Base-by-base conservation (phyloP, 1,140 invertebrate species). In the Lucilia sericata region DNA sequence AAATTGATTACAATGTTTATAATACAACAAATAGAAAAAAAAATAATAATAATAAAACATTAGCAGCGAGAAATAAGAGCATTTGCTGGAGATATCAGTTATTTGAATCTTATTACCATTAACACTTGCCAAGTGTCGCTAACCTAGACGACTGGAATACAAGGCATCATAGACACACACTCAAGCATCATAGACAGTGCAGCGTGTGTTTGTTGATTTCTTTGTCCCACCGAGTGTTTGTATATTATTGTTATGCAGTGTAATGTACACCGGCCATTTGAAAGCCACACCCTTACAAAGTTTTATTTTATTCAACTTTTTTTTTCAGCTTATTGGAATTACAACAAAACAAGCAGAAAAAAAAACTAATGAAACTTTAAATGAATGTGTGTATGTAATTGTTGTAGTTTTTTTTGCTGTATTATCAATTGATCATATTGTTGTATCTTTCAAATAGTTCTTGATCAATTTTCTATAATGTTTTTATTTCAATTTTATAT, bases 31-130 rank as follows among this genome's bases (percentile, higher is more conserved):
- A 21, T 5, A 60, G 7, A 70, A 70, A 21, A 70, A 70, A 21
- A 19, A 70, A 70, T 7, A 70, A 70, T 17, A 70, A 70, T 19
- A 70, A 21, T 1, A n/a, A 60, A 17, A 60, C 55, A 60, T 60
- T 60, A 60, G 5, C 55, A 60, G 17, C 14, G 14, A 70, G 65
- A 70, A 70, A 70, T 70, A 70, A 70, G 65, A 70, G 65, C 65
- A 70, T 70, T 70, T 70, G 19, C 9, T 80, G 21, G 42, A 21
- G 19, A 14, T 80, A 80, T 80, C 76, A 49, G 76, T 80, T 51
- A 80, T 80, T 80, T 80, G 76, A 80, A 80, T 80, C 76, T 80
- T 80, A 80, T 80, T 80, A 80, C 76, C 76, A 80, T 80, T 80
- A 80, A 80, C 76, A 80, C 76, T 80, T 80, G 47, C 76, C 76